These are phyloP conservation scores for Dissostichus mawsoni DNA, from an alignment of 2,113 vertebrate species.

Conservation along the genomic window DNA sequence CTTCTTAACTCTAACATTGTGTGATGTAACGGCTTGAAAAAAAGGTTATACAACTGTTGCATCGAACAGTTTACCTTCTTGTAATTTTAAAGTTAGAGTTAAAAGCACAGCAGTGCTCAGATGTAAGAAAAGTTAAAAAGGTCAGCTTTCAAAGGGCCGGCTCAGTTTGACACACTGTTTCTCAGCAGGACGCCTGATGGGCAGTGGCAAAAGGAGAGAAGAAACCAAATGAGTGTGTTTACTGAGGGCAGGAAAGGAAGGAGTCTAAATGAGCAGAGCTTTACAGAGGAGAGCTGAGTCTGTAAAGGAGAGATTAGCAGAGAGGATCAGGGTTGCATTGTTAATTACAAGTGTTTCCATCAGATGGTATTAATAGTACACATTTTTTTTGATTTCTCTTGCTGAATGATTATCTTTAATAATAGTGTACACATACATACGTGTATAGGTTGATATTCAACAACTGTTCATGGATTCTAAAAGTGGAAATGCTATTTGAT, in stretches of 20 bases:
- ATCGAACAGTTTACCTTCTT: conserved; percentile 22
- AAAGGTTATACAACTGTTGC: conserved; percentile 27
- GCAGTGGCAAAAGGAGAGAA: neutral
- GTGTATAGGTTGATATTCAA: neutral
- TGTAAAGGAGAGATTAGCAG: conserved; percentile 23
- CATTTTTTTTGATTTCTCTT: neutral
- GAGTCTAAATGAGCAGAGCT: conserved; percentile 9
- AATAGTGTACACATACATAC: neutral
- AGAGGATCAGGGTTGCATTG: neutral
- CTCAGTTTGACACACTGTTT: conserved; percentile 21
- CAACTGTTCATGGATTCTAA: neutral
- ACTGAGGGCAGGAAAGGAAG: neutral
- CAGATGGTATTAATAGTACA: conserved; percentile 5
- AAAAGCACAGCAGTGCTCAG: conserved; percentile 30
- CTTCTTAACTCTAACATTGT: neutral
- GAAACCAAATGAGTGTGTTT: conserved; percentile 9
- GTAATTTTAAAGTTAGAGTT: conserved; percentile 18
- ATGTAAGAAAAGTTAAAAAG: conserved; percentile 29
- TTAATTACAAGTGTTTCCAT: conserved; percentile 24
- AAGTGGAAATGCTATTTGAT: neutral
- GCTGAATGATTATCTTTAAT: neutral
- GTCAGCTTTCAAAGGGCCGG: conserved; percentile 39
- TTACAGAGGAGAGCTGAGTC: neutral
- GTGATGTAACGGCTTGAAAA: conserved; percentile 5
- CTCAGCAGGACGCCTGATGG: conserved; percentile 30